Evolutionary conservation across 2,113 vertebrate species (phyloP).

Genomic region (Meriones unguiculatus): DNA sequence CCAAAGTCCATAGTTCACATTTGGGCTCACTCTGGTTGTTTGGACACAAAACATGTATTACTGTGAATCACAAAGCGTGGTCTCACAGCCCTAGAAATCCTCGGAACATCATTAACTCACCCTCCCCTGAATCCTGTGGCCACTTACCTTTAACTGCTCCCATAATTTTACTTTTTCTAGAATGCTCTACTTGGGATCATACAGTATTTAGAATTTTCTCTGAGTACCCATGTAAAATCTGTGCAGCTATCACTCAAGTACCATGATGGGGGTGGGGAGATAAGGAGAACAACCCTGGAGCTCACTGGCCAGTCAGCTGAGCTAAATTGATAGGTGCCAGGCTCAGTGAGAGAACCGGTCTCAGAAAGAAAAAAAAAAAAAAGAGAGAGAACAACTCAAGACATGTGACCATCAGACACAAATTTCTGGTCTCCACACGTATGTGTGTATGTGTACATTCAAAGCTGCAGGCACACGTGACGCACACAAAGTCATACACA

Average conservation of each 20-base stretch:
- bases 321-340: no score
- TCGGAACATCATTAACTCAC: background rate
- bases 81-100: background rate
- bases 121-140: background rate
- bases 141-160: background rate
- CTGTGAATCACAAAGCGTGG: background rate
- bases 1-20: background rate
- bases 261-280: background rate
- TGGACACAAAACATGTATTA: background rate
- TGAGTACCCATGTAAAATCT: background rate
- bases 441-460: background rate
- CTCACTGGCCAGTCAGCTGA: no score
- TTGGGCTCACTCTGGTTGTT: background rate
- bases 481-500: background rate
- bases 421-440: background rate
- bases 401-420: no score
- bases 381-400: background rate
- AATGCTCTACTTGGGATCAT: background rate
- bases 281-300: background rate
- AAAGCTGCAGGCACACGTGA: background rate
- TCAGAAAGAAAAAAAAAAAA: no score
- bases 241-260: background rate
- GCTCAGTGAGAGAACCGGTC: no score
- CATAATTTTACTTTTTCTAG: background rate
- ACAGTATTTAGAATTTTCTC: background rate